These are phyloP conservation scores for Drosophila leontia DNA, from an alignment of 1,140 invertebrate species.

Conservation along the genomic window DNA sequence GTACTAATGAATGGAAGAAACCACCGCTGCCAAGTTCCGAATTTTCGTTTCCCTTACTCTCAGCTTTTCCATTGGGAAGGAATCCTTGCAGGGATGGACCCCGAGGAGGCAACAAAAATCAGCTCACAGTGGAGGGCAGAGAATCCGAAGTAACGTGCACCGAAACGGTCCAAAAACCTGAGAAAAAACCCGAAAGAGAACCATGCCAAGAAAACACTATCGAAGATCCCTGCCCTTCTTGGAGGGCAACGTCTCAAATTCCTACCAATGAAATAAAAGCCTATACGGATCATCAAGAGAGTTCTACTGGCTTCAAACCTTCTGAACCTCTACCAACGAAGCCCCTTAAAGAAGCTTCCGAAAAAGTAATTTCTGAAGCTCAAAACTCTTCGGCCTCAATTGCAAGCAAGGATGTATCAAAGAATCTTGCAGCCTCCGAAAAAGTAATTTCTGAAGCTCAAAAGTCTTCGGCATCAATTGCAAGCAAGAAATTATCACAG, in stretches of 20 bases:
- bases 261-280: neutral
- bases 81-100: slow-evolving; percentile 31
- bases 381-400: neutral
- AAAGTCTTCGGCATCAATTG: neutral
- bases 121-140: neutral
- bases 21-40: neutral
- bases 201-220: neutral
- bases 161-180: neutral
- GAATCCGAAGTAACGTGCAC: neutral
- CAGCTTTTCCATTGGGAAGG: slow-evolving; percentile 22
- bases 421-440: neutral
- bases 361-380: neutral
- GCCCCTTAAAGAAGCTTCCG: neutral
- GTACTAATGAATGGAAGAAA: neutral
- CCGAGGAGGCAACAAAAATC: no score
- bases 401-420: no score
- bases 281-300: no score
- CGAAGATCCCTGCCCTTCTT: neutral
- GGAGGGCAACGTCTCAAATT: neutral
- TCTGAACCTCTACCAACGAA: neutral
- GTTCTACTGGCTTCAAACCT: no score
- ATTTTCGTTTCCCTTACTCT: neutral
- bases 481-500: no score
- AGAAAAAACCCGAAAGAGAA: neutral
- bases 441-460: neutral